A percentile compares a stretch with the other conserved stretches of the same genome.
Conservation (phyloP, 2,797 vertebrate species). For the Fistularia commersonii region DNA sequence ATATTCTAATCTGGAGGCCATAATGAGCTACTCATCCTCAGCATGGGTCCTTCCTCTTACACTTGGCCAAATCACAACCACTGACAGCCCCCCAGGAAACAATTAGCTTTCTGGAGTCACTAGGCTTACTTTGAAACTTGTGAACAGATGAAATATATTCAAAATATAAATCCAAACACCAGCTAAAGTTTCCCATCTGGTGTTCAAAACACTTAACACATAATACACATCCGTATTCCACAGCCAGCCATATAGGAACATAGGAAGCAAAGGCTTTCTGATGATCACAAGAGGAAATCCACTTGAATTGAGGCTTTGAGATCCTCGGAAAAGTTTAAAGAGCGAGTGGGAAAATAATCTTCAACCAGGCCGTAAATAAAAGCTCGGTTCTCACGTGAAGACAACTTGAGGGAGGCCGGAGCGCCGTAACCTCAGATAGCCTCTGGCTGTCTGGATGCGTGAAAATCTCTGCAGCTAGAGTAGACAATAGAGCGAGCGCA, state of each 20-base stretch:
- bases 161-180: too few relatives aligned
- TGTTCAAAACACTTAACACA: too few relatives aligned
- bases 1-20: conserved; percentile 38
- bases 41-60: too few relatives aligned
- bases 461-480: conserved; percentile 14
- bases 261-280: conserved; percentile 31
- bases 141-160: too few relatives aligned
- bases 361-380: conserved; percentile 29
- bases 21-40: conserved; percentile 22
- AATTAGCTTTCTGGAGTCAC: too few relatives aligned
- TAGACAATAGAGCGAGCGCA: conserved; percentile 32
- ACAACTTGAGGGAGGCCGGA: conserved; percentile 50
- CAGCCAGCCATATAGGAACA: too few relatives aligned
- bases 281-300: conserved; percentile 22
- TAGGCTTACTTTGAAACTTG: too few relatives aligned
- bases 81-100: too few relatives aligned
- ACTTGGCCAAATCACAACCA: conserved; percentile 6
- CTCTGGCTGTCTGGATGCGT: conserved; percentile 34
- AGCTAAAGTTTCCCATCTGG: too few relatives aligned
- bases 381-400: conserved; percentile 24
- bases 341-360: conserved; percentile 39
- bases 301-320: conserved; percentile 34
- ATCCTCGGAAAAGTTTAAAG: conserved; percentile 35
- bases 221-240: too few relatives aligned
- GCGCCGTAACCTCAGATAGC: conserved; percentile 57